These are phyloP conservation scores for Abscondita cerata DNA, from an alignment of 2,888 invertebrate genomes.

Conservation along the genomic window DNA sequence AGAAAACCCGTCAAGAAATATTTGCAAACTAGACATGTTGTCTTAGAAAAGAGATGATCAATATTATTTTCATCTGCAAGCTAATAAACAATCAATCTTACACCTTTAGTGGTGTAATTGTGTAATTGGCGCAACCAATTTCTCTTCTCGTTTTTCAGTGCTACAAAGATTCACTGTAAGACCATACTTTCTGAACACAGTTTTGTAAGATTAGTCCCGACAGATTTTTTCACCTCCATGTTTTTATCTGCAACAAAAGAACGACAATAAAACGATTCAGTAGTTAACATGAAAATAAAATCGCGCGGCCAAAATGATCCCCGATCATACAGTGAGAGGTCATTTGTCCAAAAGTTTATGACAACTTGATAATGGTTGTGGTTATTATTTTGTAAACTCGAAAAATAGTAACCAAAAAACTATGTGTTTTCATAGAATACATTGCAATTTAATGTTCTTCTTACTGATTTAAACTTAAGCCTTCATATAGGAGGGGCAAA, in stretches of 20 bases:
- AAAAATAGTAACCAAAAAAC: no score
- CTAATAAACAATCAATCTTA: constrained; percentile 31
- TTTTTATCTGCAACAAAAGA: neutral
- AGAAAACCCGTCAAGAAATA: constrained; percentile 30
- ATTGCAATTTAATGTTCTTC: no score
- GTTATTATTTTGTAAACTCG: no score
- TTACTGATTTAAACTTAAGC: no score
- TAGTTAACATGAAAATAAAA: no score
- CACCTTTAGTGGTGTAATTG: constrained; percentile 28
- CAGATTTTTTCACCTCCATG: neutral
- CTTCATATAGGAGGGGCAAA: no score
- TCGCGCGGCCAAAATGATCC: no score
- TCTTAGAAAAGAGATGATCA: constrained; percentile 34
- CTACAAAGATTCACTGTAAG: constrained; percentile 12
- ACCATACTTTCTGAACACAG: constrained; percentile 4
- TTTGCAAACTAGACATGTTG: constrained; percentile 30
- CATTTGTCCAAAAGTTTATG: no score
- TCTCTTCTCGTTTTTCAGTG: constrained; percentile 12
- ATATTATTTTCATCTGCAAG: constrained; percentile 33
- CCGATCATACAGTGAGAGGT: no score
- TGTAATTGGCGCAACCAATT: constrained; percentile 24
- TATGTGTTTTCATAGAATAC: no score
- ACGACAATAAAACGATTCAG: neutral
- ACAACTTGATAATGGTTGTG: no score
- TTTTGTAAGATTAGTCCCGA: constrained; percentile 3